Evolutionary conservation across 1,140 invertebrate species (phyloP), one percentile per base, ranked within the genome.

Genomic region (Pseudachorutes palmiensis): DNA sequence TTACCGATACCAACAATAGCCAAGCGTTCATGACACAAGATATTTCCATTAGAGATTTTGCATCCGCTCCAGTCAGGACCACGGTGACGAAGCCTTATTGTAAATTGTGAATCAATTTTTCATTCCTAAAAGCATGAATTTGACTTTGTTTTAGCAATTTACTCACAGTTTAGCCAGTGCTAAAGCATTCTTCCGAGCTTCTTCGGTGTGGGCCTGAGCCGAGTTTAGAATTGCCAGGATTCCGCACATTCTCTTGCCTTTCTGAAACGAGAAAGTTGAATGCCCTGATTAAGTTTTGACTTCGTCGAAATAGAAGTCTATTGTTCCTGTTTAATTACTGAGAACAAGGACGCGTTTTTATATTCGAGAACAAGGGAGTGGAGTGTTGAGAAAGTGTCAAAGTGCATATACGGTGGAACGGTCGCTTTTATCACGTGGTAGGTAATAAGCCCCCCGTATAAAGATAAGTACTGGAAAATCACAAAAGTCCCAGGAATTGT

Each of bases 61-160:
- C 41, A 55, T 16, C 66, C 66, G 3, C 33, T 48, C 66, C 66
- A 67, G 22, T 67, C 66, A 36, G 66, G 66, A 32, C 66, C 66
- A 30, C 66, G 28, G 26, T 67, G 66, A 16, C 66, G 41, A 12
- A 66, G 58, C 51, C 59, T 66, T 30, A 12, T n/a, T n/a, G n/a
- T n/a, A n/a, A 31, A 61, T 5, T 19, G 28, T 9, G 31, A 22
- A 61, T 16, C 16, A 22, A 31, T 29, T 2, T 61, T 9, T 9
- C 5, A 61, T 9, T 26, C 9, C 9, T 29, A 14, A 61, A 14
- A 33, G 19, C 29, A 26, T 41, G n/a, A 48, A n/a, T n/a, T n/a
- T n/a, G n/a, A n/a, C n/a, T n/a, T n/a, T n/a, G n/a, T n/a, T 30
- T 28, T 41, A 5, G 32, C 24, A 36, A 41, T 14, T n/a, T 5